Base-by-base conservation (phyloP, 1,140 invertebrate species). In the Eubasilissa regina region DNA sequence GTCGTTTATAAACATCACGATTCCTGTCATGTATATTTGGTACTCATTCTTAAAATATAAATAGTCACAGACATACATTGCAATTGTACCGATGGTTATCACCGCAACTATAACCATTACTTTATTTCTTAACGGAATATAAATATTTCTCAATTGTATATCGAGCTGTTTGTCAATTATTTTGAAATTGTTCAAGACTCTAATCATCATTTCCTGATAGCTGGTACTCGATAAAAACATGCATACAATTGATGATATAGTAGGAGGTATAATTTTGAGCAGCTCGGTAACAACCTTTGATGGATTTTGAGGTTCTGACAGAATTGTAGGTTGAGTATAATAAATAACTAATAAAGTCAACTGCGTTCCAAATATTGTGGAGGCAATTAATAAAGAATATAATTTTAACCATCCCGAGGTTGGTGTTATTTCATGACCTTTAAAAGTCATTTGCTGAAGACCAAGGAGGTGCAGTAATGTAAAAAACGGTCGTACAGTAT, bases 141-240 rank as follows among this genome's bases (percentile, higher is more conserved):
- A 80, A 17, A 78, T 74, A 19, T 78, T 47, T 3, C 58, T 77
- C 3, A 15, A 35, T 35, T 80, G 25, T n/a, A 82, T 78, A 45
- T 35, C 45, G 1, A 82, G 72, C 48, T 82, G 78, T 43, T 72
- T 78, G 47, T 82, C 81, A 4, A 82, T 47, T 8, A 82, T 75
- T 66, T 78, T 75, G 56, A 78, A 80, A 53, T 82, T 82, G n/a
- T 82, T 82, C 8, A 82, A 48, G 13, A 64, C 58, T 53, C 81
- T 75, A 15, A 78, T 17, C 7, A 82, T 82, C 81, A 82, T 82
- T 3, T 55, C 75, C 55, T 77, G 66, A 72, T 80, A 77, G 35
- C 78, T 76, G 13, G 81, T 82, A 1, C 75, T 76, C 13, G 81
- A 77, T 53, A 82, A 78, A 13, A 78, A 35, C 45, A 82, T 15